Conservation (phyloP, 2,888 invertebrate genomes). For the Hesperia comma region DNA sequence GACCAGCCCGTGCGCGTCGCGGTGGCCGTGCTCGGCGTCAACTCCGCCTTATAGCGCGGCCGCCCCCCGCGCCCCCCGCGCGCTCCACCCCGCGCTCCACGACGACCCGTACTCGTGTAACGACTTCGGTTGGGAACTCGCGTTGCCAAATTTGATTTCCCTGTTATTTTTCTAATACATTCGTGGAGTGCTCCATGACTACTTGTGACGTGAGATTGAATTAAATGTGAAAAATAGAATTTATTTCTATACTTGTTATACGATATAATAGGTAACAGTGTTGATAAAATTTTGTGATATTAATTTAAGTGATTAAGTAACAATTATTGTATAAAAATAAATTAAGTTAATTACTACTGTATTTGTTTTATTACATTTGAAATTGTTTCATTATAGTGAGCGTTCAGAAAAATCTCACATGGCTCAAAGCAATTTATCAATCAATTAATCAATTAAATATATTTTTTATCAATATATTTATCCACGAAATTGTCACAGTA, state of each 20-base stretch:
- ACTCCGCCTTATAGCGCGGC: constrained; percentile 39
- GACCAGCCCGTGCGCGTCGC: constrained; percentile 46
- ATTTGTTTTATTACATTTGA: not conserved
- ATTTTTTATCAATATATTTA: no score
- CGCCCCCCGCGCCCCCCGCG: constrained; percentile 23
- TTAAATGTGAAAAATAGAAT: not conserved
- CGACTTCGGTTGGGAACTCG: not conserved
- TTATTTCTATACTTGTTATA: constrained; percentile 11
- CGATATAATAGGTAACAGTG: constrained; percentile 17
- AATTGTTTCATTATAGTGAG: no score
- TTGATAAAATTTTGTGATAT: constrained; percentile 42
- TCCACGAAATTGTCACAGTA: no score
- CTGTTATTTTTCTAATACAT: not conserved
- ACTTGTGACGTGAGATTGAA: not conserved
- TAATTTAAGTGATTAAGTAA: constrained; percentile 41
- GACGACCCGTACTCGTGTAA: constrained; percentile 45
- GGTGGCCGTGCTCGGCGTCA: constrained; percentile 50
- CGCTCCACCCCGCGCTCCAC: constrained; percentile 30
- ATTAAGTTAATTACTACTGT: not conserved
- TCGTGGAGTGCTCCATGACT: not conserved
- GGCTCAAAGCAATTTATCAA: no score
- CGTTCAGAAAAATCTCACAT: no score
- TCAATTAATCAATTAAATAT: no score
- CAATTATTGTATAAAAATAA: not conserved
- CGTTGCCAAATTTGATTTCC: not conserved